Evolutionary conservation across 37 sponge, comb jelly and placozoan species (phyloP).

Genomic region (Halichondria panicea): DNA sequence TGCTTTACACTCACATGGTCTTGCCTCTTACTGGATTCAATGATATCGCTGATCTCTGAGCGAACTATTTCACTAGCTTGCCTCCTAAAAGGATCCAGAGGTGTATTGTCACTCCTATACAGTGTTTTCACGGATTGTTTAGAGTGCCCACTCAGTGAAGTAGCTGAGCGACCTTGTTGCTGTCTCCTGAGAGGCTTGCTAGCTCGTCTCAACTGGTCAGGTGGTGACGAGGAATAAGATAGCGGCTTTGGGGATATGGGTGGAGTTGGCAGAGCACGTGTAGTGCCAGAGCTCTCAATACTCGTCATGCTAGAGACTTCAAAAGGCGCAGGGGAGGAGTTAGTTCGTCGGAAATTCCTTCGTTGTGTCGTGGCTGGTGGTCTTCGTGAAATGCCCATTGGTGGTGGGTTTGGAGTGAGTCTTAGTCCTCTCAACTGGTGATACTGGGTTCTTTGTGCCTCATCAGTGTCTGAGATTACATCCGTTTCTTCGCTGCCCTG

Average conservation of each 20-base stretch:
- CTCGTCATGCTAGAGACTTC: conserved; percentile 1
- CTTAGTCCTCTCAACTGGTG: not conserved
- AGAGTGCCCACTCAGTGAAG: too few relatives aligned
- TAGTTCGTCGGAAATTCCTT: not conserved
- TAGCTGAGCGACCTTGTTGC: too few relatives aligned
- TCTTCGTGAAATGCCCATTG: not conserved
- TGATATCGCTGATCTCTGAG: conserved; percentile 5
- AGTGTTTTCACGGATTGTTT: not conserved
- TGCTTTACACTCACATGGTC: not conserved
- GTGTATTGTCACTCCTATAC: not conserved
- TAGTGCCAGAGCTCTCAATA: not conserved
- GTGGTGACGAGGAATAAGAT: conserved; percentile 7
- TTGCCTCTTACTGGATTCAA: not conserved
- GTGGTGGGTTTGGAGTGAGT: not conserved
- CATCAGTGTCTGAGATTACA: not conserved
- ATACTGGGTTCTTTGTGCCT: not conserved
- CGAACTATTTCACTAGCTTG: not conserved
- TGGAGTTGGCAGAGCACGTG: not conserved
- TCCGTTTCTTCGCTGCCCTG: too few relatives aligned
- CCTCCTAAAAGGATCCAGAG: conserved; percentile 14
- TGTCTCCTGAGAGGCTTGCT: conserved; percentile 2
- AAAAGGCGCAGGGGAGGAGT: not conserved
- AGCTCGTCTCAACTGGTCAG: not conserved
- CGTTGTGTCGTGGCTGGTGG: not conserved
- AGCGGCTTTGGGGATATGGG: conserved; percentile 9